These are phyloP conservation scores for Nephrotoma appendiculata DNA, from an alignment of 2,888 invertebrate genomes.

Conservation along the genomic window DNA sequence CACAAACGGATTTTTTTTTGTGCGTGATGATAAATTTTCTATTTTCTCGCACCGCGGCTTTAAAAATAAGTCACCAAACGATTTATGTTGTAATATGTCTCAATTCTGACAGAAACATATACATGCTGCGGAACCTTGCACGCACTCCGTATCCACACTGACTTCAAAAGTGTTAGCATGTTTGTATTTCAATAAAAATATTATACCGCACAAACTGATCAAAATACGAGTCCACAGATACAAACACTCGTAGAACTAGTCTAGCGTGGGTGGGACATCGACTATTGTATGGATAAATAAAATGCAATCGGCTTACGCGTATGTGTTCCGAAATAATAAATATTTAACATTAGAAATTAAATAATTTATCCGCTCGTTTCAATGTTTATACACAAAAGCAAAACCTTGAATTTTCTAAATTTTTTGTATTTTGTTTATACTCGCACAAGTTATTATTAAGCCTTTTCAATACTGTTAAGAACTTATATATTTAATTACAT, in stretches of 20 bases:
- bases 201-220: neutral
- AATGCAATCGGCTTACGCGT: neutral
- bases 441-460: neutral
- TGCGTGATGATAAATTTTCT: neutral
- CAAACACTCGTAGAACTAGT: neutral
- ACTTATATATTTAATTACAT: neutral
- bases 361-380: neutral
- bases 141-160: neutral
- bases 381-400: neutral
- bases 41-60: neutral
- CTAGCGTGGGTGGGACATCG: neutral
- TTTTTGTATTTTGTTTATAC: neutral
- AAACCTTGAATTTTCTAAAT: neutral
- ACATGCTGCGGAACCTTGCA: no score
- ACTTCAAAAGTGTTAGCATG: neutral
- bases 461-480: neutral
- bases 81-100: neutral
- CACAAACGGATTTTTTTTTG: neutral
- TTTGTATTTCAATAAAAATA: neutral
- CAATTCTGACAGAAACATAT: neutral
- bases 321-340: neutral
- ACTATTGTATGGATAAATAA: neutral
- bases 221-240: neutral
- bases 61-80: neutral
- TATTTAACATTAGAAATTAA: neutral